These are phyloP conservation scores for Meiosimyza decipiens DNA, from an alignment of 2,888 invertebrate species.

Conservation along the genomic window DNA sequence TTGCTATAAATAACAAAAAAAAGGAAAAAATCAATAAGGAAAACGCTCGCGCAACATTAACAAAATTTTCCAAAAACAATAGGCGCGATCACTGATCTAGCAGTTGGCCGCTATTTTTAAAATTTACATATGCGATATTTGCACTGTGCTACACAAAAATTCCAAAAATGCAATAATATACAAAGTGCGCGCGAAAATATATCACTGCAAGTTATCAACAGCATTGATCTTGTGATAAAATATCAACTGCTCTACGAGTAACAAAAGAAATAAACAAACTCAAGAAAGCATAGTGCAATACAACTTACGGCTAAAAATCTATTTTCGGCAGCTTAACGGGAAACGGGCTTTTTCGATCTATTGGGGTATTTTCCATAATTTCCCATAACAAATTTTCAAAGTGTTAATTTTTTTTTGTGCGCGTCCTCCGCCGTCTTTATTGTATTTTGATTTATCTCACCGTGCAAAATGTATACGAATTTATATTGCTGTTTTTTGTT, in stretches of 20 bases:
- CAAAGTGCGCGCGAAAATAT: background rate
- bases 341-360: too few species aligned
- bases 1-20: background rate
- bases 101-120: background rate
- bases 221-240: constrained; percentile 14
- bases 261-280: constrained; percentile 1
- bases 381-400: too few species aligned
- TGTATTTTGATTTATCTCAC: background rate
- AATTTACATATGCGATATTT: background rate
- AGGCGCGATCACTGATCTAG: background rate
- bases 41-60: background rate
- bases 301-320: too few species aligned
- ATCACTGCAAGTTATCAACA: background rate
- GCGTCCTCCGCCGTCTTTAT: too few species aligned
- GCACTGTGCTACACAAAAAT: background rate
- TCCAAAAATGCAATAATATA: constrained; percentile 1
- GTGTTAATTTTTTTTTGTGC: too few species aligned
- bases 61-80: too few species aligned
- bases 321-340: too few species aligned
- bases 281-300: background rate
- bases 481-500: too few species aligned
- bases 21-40: background rate
- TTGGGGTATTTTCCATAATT: too few species aligned
- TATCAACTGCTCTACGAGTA: background rate
- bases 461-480: constrained; percentile 9